Base-by-base conservation (phyloP, 2,113 vertebrate genomes). In the Aramus guarauna region DNA sequence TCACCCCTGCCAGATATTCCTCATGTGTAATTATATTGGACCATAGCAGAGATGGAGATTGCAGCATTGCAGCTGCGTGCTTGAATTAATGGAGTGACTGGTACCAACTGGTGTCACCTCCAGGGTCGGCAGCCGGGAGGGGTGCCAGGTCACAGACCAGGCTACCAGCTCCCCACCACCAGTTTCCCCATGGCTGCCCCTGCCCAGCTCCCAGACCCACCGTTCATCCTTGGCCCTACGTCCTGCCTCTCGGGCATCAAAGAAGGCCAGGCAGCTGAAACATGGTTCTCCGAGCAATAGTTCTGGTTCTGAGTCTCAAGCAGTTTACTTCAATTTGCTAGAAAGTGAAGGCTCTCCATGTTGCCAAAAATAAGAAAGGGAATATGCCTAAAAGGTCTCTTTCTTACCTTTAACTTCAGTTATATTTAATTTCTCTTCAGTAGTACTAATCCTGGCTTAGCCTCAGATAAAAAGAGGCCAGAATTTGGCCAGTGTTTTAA, bases 141-240 rank as follows among this genome's bases (percentile, higher is more conserved):
- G 12, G 7, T 21, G 11, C 21, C 34, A 60, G 50, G 11, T 19
- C 37, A 41, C 12, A 32, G 2, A 3, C 15, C 18, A 41, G 29
- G 27, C 15, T 9, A 15, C 24, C 63, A 75, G 2, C 6, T 77
- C 16, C 11, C 14, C 68, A 53, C 11, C 9, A 29, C 18, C 30
- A 16, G 18, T 3, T 37, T 24, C 32, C 6, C 20, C 26, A 23
- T 0, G 0, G 37, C 26, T n/a, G 4, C 8, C 15, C 15, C 53
- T 36, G 12, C 26, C 24, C 60, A n/a, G 72, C 7, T 69, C 19
- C 19, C 39, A 84, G 36, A 9, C 23, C 7, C 39, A 59, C 17
- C 2, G 0, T 29, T 52, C 63, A 39, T n/a, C 26, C 32, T 55
- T 9, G 1, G 86, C 62, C 36, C 36, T 34, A 2, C 0, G 0